phyloP scores from a whole-genome alignment of 2,113 vertebrate genomes.

The Procapra przewalskii region DNA sequence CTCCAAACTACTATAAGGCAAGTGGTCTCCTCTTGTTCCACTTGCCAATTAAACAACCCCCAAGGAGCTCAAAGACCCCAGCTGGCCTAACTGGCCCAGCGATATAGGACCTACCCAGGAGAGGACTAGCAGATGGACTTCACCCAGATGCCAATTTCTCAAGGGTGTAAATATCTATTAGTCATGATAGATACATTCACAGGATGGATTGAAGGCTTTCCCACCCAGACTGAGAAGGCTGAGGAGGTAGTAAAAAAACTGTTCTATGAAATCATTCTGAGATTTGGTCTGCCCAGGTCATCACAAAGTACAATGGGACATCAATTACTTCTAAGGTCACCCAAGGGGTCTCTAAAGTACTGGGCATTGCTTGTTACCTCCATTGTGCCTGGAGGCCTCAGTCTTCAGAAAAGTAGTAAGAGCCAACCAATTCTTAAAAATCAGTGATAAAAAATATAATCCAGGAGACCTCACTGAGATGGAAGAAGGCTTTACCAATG shows the following conservation, averaged over 20 bases:
- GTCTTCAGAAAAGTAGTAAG: background rate
- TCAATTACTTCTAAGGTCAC: background rate
- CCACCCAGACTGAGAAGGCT: background rate
- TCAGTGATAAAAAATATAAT: background rate
- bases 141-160: background rate
- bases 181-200: background rate
- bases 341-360: background rate
- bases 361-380: background rate
- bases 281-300: background rate
- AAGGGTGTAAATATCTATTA: background rate
- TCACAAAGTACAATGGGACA: background rate
- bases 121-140: background rate
- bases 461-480: background rate
- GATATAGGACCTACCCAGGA: background rate
- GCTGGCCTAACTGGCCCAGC: rapidly evolving
- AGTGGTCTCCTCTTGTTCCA: background rate
- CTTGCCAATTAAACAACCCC: background rate
- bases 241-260: background rate
- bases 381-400: background rate
- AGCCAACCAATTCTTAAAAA: background rate
- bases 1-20: background rate
- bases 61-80: background rate
- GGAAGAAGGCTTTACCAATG: background rate
- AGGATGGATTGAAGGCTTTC: background rate
- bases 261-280: background rate